These are phyloP conservation scores for Machaerirhynchus nigripectus DNA, from an alignment of 2,113 vertebrate species.

Conservation along the genomic window DNA sequence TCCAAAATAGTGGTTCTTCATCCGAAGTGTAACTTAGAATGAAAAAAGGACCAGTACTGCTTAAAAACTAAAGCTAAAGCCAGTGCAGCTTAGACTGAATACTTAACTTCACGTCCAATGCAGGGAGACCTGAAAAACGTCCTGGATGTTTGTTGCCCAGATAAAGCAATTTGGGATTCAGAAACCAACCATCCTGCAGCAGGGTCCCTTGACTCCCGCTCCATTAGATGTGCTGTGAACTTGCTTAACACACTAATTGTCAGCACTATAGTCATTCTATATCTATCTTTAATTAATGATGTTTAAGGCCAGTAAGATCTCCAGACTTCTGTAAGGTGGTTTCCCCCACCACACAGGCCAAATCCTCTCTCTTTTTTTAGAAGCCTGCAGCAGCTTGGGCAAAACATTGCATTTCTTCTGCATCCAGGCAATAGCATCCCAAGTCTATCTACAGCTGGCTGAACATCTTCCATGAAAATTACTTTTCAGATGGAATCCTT, in stretches of 20 bases:
- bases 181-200: background rate
- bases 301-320: background rate
- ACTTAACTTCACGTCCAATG: rapidly evolving
- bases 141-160: background rate
- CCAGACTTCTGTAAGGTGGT: background rate
- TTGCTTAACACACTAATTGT: background rate
- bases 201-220: background rate
- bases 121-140: background rate
- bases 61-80: background rate
- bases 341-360: background rate
- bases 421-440: background rate
- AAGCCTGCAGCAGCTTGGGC: background rate
- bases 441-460: background rate
- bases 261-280: background rate
- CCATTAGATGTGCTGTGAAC: background rate
- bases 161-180: background rate
- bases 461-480: background rate
- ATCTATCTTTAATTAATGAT: background rate
- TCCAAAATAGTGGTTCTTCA: background rate
- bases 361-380: background rate
- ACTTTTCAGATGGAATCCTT: background rate
- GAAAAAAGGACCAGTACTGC: background rate
- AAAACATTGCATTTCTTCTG: background rate
- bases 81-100: background rate
- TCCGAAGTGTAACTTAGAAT: background rate